Evolutionary conservation across 1,140 invertebrate species (phyloP).

Genomic region (Drosophila insularis): DNA sequence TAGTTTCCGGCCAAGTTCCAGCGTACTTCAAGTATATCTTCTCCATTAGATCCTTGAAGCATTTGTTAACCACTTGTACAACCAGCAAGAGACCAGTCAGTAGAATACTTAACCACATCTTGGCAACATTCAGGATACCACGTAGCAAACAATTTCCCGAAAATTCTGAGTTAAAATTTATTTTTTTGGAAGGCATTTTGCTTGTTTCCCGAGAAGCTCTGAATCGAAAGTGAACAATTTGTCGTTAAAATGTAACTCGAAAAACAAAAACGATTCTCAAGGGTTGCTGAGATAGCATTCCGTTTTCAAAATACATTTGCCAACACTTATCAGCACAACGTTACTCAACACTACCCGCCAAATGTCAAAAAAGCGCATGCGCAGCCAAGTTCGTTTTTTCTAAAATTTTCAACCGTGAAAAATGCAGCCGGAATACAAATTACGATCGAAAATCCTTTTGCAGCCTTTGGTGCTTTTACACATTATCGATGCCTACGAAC

Average conservation of each 20-base stretch:
- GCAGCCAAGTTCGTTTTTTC: constrained; percentile 46
- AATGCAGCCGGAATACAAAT: constrained; percentile 43
- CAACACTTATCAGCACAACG: too few relatives aligned
- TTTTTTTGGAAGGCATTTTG: not conserved
- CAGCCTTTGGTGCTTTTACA: constrained; percentile 65
- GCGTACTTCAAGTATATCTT: not conserved
- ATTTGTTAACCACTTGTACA: not conserved
- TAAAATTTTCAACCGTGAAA: not conserved
- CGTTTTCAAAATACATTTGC: not conserved
- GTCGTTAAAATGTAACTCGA: too few relatives aligned
- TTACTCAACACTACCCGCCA: not conserved
- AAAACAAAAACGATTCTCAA: too few relatives aligned
- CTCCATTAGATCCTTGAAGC: not conserved
- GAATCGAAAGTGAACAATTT: too few relatives aligned
- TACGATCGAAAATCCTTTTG: constrained; percentile 48
- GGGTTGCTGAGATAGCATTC: too few relatives aligned
- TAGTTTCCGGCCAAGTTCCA: not conserved
- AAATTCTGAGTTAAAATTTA: not conserved
- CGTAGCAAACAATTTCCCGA: not conserved
- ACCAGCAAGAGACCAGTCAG: not conserved
- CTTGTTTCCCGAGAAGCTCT: not conserved
- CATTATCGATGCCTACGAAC: constrained; percentile 62
- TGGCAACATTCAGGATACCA: not conserved
- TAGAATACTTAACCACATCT: not conserved
- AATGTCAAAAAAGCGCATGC: not conserved